phyloP scores from a whole-genome alignment of 2,888 invertebrate genomes.

The Pollenia amentaria region DNA sequence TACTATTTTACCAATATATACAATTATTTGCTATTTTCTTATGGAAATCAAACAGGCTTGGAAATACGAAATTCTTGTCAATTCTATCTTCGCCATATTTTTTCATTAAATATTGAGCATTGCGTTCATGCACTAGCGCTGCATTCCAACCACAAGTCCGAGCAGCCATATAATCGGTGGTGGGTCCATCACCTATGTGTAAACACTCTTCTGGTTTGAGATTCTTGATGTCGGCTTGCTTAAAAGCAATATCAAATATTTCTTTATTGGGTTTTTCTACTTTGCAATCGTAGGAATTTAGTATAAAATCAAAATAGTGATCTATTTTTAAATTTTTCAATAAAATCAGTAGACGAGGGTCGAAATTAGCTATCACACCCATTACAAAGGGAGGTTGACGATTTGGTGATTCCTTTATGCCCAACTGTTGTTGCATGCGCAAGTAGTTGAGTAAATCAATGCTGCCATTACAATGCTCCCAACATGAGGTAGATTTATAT shows the following conservation, averaged over 20 bases:
- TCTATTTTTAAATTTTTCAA: slow-evolving; percentile 88
- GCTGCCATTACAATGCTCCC: slow-evolving; percentile 89
- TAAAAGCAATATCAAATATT: slow-evolving; percentile 89
- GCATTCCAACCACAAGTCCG: slow-evolving; percentile 91
- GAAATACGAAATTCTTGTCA: slow-evolving; percentile 84
- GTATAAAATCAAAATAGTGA: slow-evolving; percentile 91
- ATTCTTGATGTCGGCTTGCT: slow-evolving; percentile 83
- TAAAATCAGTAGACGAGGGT: slow-evolving; percentile 90
- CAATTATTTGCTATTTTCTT: slow-evolving; percentile 81
- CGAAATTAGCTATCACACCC: slow-evolving; percentile 95
- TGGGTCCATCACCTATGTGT: slow-evolving; percentile 92
- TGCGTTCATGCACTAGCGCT: slow-evolving; percentile 85
- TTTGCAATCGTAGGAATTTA: slow-evolving; percentile 91
- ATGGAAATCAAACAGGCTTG: slow-evolving; percentile 86
- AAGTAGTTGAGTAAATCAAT: slow-evolving; percentile 88
- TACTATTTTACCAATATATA: slow-evolving; percentile 80
- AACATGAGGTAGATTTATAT: slow-evolving; percentile 90
- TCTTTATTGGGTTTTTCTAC: slow-evolving; percentile 90
- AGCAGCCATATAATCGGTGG: slow-evolving; percentile 92
- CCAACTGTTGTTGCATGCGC: slow-evolving; percentile 79
- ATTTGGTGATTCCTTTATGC: slow-evolving; percentile 67
- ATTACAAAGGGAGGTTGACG: slow-evolving; percentile 82
- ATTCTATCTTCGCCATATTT: slow-evolving; percentile 84
- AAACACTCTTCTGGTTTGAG: slow-evolving; percentile 88
- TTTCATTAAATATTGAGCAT: slow-evolving; percentile 80